Evolutionary conservation across 2,113 vertebrate species (phyloP).

Genomic region (Ammodytes marinus): DNA sequence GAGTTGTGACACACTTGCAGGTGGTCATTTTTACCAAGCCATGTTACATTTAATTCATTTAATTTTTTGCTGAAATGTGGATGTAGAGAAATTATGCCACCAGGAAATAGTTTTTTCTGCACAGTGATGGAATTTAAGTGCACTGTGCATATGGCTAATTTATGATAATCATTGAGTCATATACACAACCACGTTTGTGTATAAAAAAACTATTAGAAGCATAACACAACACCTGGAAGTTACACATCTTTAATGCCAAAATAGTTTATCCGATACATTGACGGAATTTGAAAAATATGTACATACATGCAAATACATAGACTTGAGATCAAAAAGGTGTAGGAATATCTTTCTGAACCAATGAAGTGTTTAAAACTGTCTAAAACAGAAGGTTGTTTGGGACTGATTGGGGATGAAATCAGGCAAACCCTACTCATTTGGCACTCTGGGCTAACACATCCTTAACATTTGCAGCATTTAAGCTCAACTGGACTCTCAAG

Average conservation of each 20-base stretch:
- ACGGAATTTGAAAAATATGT: conserved; percentile 2
- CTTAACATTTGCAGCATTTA: neutral
- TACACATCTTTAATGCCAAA: conserved; percentile 37
- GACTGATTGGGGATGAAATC: neutral
- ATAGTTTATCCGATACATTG: neutral
- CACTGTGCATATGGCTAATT: neutral
- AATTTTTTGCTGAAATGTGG: neutral
- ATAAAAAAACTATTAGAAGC: neutral
- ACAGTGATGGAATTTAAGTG: neutral
- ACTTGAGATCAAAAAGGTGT: neutral
- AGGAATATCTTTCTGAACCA: neutral
- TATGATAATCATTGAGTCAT: neutral
- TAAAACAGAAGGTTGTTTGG: conserved; percentile 7
- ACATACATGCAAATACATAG: neutral
- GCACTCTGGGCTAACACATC: conserved; percentile 41
- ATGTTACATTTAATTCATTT: neutral
- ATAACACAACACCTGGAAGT: neutral
- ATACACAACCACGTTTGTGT: neutral
- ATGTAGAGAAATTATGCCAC: neutral
- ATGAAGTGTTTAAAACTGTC: neutral
- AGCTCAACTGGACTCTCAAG: neutral
- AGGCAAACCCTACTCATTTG: conserved; percentile 31
- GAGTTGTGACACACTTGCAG: neutral
- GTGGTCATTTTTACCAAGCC: neutral
- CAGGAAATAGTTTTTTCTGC: neutral